phyloP scores from a whole-genome alignment of 2,113 vertebrate species.

The Aspiorhynchus laticeps region DNA sequence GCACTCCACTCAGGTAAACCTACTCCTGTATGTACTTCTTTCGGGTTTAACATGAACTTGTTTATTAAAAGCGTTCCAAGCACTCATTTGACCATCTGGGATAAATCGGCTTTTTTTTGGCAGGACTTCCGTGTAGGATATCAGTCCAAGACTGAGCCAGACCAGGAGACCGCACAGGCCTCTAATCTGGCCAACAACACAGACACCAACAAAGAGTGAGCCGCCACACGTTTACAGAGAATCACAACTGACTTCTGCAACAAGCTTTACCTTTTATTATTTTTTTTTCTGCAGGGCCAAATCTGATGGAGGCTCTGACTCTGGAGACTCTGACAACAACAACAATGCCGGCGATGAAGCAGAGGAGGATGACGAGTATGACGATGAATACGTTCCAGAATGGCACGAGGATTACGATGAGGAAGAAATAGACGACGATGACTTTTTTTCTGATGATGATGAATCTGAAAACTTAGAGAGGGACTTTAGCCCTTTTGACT shows the following conservation, averaged over 20 bases:
- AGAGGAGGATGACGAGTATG: constrained; percentile 81
- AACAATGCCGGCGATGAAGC: constrained; percentile 74
- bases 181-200: constrained; percentile 76
- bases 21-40: background rate
- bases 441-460: constrained; percentile 86
- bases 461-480: constrained; percentile 88
- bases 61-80: background rate
- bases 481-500: constrained; percentile 80
- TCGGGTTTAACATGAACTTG: background rate
- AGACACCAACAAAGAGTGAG: constrained; percentile 78
- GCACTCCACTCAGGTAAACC: constrained; percentile 89
- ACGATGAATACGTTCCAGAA: constrained; percentile 86
- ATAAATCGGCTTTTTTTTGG: constrained; percentile 1
- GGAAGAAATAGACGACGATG: constrained; percentile 90
- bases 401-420: constrained; percentile 93
- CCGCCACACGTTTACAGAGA: constrained; percentile 41
- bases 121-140: constrained; percentile 94
- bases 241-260: background rate
- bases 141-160: constrained; percentile 77
- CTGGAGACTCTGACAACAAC: constrained; percentile 78
- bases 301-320: too few species aligned
- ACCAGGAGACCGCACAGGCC: constrained; percentile 73
- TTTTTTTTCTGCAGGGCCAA: constrained; percentile 70
- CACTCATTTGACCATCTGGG: background rate
- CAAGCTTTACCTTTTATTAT: background rate